phyloP scores from a whole-genome alignment of 2,113 vertebrate genomes.

The Arothron firmamentum region DNA sequence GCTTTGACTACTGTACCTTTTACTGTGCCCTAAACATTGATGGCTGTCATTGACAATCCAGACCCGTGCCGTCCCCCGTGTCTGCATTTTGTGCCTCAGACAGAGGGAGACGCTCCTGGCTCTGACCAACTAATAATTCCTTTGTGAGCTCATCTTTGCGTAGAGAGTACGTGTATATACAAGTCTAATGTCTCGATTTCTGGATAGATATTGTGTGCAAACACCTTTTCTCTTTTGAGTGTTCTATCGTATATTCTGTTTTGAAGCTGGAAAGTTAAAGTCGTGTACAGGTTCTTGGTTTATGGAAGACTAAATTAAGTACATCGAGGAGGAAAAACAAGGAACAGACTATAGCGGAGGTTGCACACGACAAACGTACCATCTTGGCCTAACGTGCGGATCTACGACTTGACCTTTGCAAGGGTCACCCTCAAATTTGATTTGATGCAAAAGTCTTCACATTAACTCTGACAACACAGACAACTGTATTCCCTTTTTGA shows the following conservation, averaged over 20 bases:
- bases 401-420: constrained; percentile 35
- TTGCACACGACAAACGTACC: constrained; percentile 53
- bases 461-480: constrained; percentile 59
- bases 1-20: constrained; percentile 76
- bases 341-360: constrained; percentile 58
- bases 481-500: constrained; percentile 55
- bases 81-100: constrained; percentile 39
- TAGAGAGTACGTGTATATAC: constrained; percentile 70
- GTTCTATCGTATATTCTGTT: constrained; percentile 70
- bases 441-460: constrained; percentile 40
- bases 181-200: constrained; percentile 64
- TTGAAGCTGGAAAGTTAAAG: constrained; percentile 70
- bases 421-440: constrained; percentile 26
- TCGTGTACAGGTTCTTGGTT: constrained; percentile 74
- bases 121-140: constrained; percentile 34
- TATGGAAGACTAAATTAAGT: constrained; percentile 80
- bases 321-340: constrained; percentile 58
- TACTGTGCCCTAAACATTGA: constrained; percentile 82
- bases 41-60: constrained; percentile 77
- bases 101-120: constrained; percentile 31
- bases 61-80: constrained; percentile 75
- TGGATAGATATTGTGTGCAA: constrained; percentile 75
- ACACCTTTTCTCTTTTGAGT: constrained; percentile 59
- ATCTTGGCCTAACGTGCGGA: constrained; percentile 25
- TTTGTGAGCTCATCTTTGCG: constrained; percentile 49